Percentiles rank a stretch among this genome's conserved stretches.
Evolutionary conservation across 1,140 invertebrate genomes (phyloP).

Genomic region (Bradysia coprophila): DNA sequence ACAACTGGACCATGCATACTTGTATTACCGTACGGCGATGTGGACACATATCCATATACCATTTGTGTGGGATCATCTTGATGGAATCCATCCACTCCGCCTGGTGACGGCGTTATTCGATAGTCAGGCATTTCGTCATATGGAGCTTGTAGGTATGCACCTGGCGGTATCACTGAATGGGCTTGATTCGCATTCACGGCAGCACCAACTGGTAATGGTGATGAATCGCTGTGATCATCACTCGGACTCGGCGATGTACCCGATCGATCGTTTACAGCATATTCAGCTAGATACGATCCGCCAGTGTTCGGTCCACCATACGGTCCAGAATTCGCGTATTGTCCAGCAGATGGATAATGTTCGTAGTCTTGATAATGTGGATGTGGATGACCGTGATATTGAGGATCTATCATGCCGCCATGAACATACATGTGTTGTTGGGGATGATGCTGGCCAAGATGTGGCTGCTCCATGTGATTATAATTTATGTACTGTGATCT

Average conservation of each 20-base stretch:
- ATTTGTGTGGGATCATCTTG: constrained; percentile 34
- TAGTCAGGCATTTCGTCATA: constrained; percentile 44
- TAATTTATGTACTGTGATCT: constrained; percentile 23
- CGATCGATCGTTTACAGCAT: constrained; percentile 22
- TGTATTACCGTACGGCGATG: constrained; percentile 41
- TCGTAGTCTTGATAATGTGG: constrained; percentile 27
- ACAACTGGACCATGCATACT: constrained; percentile 17
- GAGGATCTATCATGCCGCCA: background rate
- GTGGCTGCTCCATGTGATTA: constrained; percentile 16
- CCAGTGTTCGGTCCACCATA: background rate
- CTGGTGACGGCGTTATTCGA: constrained; percentile 47
- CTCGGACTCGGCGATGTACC: constrained; percentile 32
- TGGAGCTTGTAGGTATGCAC: constrained; percentile 18
- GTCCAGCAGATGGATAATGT: constrained; percentile 24
- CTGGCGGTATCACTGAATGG: constrained; percentile 6
- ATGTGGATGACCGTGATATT: constrained; percentile 5
- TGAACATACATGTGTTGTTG: constrained; percentile 20
- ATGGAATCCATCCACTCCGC: constrained; percentile 25
- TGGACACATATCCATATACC: constrained; percentile 43
- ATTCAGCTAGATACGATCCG: constrained; percentile 1
- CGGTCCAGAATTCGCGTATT: constrained; percentile 20
- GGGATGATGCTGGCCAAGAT: constrained; percentile 2
- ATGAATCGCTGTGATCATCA: constrained; percentile 33
- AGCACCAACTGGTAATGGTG: constrained; percentile 23
- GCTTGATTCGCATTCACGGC: background rate